These are phyloP conservation scores for Selenia dentaria DNA, from an alignment of 2,888 invertebrate species.

Conservation along the genomic window DNA sequence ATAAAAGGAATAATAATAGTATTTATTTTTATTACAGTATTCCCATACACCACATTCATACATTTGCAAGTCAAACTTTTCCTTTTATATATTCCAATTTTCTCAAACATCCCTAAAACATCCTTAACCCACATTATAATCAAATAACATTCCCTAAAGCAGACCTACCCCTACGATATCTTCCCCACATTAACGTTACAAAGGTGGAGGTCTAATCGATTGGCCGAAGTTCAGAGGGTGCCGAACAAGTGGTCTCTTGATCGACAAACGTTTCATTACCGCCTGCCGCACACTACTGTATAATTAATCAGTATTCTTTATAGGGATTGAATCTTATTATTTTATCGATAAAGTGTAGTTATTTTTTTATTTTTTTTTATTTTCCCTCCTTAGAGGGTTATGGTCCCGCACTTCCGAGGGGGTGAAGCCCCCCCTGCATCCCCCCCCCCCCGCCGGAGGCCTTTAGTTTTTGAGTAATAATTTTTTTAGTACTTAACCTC, in stretches of 20 bases:
- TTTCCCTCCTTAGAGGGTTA: too few species aligned
- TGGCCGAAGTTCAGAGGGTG: slow-evolving; percentile 8
- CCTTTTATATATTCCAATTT: background rate
- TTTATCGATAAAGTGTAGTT: slow-evolving; percentile 1
- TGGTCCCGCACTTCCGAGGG: too few species aligned
- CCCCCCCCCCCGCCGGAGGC: too few species aligned
- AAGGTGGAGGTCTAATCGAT: slow-evolving; percentile 19
- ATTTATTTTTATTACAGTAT: too few species aligned
- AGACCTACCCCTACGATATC: background rate
- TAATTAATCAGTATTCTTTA: slow-evolving; percentile 22
- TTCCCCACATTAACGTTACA: background rate
- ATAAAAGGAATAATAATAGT: too few species aligned
- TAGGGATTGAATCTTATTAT: slow-evolving; percentile 1
- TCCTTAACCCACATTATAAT: background rate
- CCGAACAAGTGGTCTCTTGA: slow-evolving; percentile 13
- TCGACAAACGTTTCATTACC: slow-evolving; percentile 24
- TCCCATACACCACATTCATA: too few species aligned
- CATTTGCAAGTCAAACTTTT: background rate
- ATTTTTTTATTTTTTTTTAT: too few species aligned
- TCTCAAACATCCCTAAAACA: background rate
- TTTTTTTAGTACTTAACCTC: too few species aligned
- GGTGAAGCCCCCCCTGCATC: too few species aligned
- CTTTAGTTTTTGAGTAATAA: too few species aligned
- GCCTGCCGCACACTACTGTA: slow-evolving; percentile 22
- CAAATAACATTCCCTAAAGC: background rate